Evolutionary conservation across 2,888 invertebrate genomes (phyloP).

Genomic region (Drosophila leonis): DNA sequence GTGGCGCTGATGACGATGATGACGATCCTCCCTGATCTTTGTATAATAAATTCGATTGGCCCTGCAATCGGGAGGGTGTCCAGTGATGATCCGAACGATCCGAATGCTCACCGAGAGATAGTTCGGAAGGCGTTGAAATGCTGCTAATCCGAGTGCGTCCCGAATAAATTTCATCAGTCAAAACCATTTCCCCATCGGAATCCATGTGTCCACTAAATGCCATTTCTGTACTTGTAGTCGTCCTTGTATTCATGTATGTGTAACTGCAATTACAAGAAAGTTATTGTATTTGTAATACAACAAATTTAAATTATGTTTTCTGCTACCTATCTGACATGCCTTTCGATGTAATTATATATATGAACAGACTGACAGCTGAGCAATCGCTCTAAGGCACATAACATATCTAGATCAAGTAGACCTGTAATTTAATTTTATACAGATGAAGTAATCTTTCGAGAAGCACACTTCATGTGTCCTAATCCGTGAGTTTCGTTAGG

Average conservation of each 20-base stretch:
- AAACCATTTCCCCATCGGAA: slow-evolving; percentile 31
- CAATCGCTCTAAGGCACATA: not conserved
- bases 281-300: not conserved
- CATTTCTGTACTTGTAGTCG: slow-evolving; percentile 24
- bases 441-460: not conserved
- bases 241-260: slow-evolving; percentile 19
- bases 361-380: not conserved
- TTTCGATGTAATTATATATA: not conserved
- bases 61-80: slow-evolving; percentile 9
- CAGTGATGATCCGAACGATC: slow-evolving; percentile 10
- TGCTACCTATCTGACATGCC: slow-evolving; percentile 19
- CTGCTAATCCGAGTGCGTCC: slow-evolving; percentile 4
- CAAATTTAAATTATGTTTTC: not conserved
- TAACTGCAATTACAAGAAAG: slow-evolving; percentile 17
- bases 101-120: slow-evolving; percentile 1
- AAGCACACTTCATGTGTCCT: not conserved
- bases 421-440: not conserved
- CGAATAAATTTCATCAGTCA: slow-evolving; percentile 44
- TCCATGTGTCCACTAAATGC: slow-evolving; percentile 44
- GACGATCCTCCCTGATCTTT: slow-evolving; percentile 17
- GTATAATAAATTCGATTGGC: slow-evolving; percentile 3
- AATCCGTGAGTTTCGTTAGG: not conserved
- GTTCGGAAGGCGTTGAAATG: slow-evolving; percentile 3
- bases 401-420: not conserved
- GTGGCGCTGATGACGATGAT: slow-evolving; percentile 35